phyloP scores from a whole-genome alignment of 2,888 invertebrate species.

The Drosophila nr. perissopoda region DNA sequence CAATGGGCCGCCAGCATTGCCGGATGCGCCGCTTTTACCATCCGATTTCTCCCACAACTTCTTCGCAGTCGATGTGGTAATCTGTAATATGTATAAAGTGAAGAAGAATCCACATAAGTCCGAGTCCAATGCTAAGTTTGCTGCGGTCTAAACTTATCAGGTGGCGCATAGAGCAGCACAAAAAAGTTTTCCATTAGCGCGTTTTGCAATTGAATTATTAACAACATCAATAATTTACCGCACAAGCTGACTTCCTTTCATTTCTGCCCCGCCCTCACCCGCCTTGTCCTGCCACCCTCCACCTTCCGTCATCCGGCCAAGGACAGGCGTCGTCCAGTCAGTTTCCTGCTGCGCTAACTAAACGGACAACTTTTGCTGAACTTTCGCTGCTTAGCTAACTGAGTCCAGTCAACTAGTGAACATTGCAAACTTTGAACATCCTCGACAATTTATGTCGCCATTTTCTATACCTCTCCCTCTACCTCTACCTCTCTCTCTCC shows the following conservation, averaged over 20 bases:
- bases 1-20: constrained; percentile 88
- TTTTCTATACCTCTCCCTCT: not conserved
- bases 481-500: not conserved
- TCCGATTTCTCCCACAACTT: constrained; percentile 95
- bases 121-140: not conserved
- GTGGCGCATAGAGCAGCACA: not conserved
- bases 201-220: constrained; percentile 50
- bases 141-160: constrained; percentile 18
- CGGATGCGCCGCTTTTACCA: constrained; percentile 89
- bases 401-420: constrained; percentile 15
- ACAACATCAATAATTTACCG: constrained; percentile 53
- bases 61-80: constrained; percentile 96
- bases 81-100: constrained; percentile 87
- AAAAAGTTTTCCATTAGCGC: constrained; percentile 14
- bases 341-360: constrained; percentile 27
- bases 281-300: not conserved
- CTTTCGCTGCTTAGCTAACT: constrained; percentile 32
- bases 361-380: constrained; percentile 46
- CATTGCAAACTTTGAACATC: constrained; percentile 42
- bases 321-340: constrained; percentile 1
- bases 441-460: constrained; percentile 7
- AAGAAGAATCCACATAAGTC: constrained; percentile 18
- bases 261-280: not conserved
- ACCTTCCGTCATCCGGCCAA: not conserved
- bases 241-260: not conserved